Evolutionary conservation across 2,113 vertebrate genomes (phyloP), one percentile per base, ranked within the genome.

Genomic region (Hiodon alosoides): DNA sequence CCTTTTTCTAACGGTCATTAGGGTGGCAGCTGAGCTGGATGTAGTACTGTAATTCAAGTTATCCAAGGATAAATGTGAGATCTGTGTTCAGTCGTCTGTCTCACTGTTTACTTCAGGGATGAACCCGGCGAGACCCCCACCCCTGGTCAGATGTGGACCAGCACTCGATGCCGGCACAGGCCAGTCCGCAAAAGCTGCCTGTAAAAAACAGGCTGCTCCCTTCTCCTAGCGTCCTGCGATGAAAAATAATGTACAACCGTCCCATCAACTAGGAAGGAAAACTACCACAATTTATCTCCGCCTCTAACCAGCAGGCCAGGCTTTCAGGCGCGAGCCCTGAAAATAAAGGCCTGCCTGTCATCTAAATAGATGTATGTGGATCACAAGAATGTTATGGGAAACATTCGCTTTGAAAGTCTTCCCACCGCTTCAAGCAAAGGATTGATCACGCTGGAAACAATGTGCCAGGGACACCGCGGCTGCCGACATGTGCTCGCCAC

Each of bases 401-500:
- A 83, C 78, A 78, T 90, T 92, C 89, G 85, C 87, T 93, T 92
- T 94, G 92, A 94, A 93, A 91, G 79, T 81, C 79, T 91, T 93
- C 91, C 92, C 91, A 89, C 80, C 82, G 82, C 84, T 91, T 87
- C 86, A 85, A 90, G 90, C 86, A 80, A 80, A 86, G 84, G 85
- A 90, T 90, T 85, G 81, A 90, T 90, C 81, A 79, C 86, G 84
- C 85, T 79, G 78, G 81, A 89, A 89, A 90, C 86, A 90, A 88
- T 84, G 83, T 93, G 91, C 90, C 90, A 88, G 84, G 89, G 86
- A 85, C 86, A 84, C 74, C 79, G 79, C 80, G 55, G 80, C 85
- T 88, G 90, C 91, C 91, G 93, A 94, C 93, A 94, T 93, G 87
- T 95, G 93, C 87, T 89, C 87, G 85, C 92, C 93, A 93, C 86